phyloP scores from a whole-genome alignment of 2,888 invertebrate species.

The Philonicus albiceps region DNA sequence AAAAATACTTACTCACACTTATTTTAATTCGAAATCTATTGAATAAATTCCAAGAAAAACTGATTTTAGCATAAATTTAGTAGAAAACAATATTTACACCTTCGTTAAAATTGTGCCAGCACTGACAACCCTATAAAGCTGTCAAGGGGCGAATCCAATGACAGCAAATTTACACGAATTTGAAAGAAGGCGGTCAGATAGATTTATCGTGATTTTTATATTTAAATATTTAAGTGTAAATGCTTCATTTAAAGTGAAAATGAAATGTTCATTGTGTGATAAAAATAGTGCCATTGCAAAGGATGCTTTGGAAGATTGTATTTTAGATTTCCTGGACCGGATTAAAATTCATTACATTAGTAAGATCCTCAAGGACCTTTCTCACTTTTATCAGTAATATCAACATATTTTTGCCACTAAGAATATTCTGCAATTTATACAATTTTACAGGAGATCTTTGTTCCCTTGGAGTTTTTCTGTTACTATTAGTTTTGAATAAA shows the following conservation, averaged over 20 bases:
- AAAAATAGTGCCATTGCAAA: neutral
- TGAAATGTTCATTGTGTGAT: constrained; percentile 9
- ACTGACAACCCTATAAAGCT: neutral
- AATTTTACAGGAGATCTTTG: no score
- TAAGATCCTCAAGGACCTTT: constrained; percentile 49
- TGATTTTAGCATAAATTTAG: neutral
- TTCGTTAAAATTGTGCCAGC: neutral
- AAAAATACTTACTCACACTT: neutral
- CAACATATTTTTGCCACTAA: no score
- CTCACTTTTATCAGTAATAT: neutral
- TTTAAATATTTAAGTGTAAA: neutral
- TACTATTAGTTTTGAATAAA: no score
- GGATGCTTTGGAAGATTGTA: constrained; percentile 45
- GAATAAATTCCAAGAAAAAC: neutral
- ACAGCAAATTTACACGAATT: neutral
- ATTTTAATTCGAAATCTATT: neutral
- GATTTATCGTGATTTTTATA: neutral
- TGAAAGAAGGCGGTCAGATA: neutral
- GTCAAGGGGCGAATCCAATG: no score
- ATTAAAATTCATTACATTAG: constrained; percentile 56
- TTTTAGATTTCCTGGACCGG: constrained; percentile 49
- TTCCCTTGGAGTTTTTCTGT: no score
- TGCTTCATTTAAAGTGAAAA: neutral
- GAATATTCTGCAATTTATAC: no score
- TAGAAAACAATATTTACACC: neutral